Conservation (phyloP, 2,797 vertebrate genomes). For the Leptoclinus maculatus region DNA sequence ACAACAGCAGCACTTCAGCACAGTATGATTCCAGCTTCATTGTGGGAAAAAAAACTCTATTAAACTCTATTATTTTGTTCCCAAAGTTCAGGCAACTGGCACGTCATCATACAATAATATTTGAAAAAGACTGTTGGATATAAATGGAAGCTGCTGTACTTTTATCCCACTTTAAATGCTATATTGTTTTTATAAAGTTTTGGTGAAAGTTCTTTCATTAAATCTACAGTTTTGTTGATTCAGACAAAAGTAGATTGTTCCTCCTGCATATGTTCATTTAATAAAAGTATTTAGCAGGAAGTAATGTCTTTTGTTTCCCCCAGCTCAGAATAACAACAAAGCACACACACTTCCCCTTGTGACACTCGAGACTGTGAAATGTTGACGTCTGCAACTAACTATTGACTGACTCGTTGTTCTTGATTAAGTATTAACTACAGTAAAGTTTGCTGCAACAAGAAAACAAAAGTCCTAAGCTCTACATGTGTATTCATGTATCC, state of each 20-base stretch:
- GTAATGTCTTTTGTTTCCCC: not conserved
- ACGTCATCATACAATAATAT: not conserved
- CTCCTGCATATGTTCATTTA: slow-evolving; percentile 9
- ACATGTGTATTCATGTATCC: not conserved
- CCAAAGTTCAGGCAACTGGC: not conserved
- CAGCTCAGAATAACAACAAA: slow-evolving; percentile 13
- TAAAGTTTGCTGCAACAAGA: not conserved
- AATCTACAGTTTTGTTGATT: slow-evolving; percentile 15
- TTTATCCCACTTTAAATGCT: not conserved
- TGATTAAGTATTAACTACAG: slow-evolving; percentile 2
- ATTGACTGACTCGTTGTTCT: slow-evolving; percentile 13
- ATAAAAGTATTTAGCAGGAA: slow-evolving; percentile 5
- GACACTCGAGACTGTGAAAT: not conserved
- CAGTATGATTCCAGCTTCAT: not conserved
- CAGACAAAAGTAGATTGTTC: slow-evolving; percentile 7
- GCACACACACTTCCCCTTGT: not conserved
- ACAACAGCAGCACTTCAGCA: slow-evolving; percentile 11
- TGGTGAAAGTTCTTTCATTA: slow-evolving; percentile 11
- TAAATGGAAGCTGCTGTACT: not conserved
- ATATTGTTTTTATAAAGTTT: slow-evolving; percentile 8
- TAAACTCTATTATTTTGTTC: not conserved
- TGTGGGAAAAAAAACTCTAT: not conserved
- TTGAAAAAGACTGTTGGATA: not conserved
- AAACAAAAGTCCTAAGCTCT: not conserved
- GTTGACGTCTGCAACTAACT: not conserved